Percentiles rank a stretch among this genome's conserved stretches.
Conservation (phyloP, 2,113 vertebrate species). For the Promerops cafer region DNA sequence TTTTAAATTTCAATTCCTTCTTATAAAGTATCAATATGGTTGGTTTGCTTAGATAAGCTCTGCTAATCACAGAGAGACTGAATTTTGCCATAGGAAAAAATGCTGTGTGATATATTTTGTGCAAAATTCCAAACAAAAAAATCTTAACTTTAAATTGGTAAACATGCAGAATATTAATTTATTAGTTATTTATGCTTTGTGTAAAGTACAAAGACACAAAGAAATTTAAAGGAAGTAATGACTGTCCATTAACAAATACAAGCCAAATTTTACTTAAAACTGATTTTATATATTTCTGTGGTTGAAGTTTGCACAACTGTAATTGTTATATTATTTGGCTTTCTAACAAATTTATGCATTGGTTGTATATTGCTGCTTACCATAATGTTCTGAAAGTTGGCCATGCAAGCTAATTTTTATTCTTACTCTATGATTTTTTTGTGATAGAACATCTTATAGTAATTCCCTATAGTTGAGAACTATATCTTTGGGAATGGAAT, state of each 20-base stretch:
- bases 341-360: neutral
- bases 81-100: neutral
- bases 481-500: neutral
- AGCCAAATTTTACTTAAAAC: neutral
- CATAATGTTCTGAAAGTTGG: neutral
- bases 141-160: neutral
- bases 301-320: neutral
- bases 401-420: neutral
- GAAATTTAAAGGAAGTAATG: neutral
- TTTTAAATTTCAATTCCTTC: neutral
- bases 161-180: neutral
- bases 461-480: neutral
- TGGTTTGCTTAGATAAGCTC: neutral
- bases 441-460: neutral
- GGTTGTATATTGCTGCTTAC: neutral
- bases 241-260: neutral
- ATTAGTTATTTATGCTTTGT: neutral
- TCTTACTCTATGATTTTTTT: neutral
- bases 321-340: neutral
- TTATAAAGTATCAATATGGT: neutral
- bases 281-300: neutral
- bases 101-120: neutral
- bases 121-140: neutral
- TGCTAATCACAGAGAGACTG: neutral
- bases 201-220: neutral